Evolutionary conservation across 2,888 invertebrate species (phyloP), one percentile per base, ranked within the genome.

Genomic region (Tillus elongatus): DNA sequence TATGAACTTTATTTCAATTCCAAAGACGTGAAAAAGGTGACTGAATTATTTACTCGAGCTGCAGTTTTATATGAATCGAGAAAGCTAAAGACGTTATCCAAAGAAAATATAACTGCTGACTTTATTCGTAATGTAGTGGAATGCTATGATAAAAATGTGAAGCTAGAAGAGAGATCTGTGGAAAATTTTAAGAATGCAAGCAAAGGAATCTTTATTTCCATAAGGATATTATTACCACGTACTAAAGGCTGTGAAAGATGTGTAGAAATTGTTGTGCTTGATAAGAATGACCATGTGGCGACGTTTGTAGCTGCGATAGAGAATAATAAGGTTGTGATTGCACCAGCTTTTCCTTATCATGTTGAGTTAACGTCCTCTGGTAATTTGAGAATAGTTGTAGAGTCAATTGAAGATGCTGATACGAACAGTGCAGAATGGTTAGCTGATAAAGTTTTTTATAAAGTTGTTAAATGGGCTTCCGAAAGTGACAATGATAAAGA

Each of bases 401-500:
- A 59, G 28, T 49, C 57, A 41, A 56, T 73, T 49, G 50, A 62
- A 34, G 58, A 73, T 43, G 65, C 64, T 30, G 67, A 68, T 45
- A 53, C 53, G 8, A 36, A 46, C 19, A 58, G 60, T 52, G 54
- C 62, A 4, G 48, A 58, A 26, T 81, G 80, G 82, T 63, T 81
- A 3, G 58, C 60, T 28, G 65, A 70, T 15, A 68, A 64, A 45
- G 62, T 82, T 24, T 66, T 79, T 44, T 68, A 71, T 9, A 78
- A 77, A 56, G 58, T 82, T 40, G 45, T 72, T 1, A 78, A 76
- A 54, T 82, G 82, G 81, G 67, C 73, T 51, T 51, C 71, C 55
- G 66, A 70, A 54, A 48, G 60, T 40, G 37, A 58, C 45, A 50
- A 62, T 49, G 57, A 54, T 46, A 28, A 50, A 30, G 50, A 59